Evolutionary conservation across 35 echinoderm and acorn worm species (phyloP).

Genomic region (Apostichopus parvimensis): DNA sequence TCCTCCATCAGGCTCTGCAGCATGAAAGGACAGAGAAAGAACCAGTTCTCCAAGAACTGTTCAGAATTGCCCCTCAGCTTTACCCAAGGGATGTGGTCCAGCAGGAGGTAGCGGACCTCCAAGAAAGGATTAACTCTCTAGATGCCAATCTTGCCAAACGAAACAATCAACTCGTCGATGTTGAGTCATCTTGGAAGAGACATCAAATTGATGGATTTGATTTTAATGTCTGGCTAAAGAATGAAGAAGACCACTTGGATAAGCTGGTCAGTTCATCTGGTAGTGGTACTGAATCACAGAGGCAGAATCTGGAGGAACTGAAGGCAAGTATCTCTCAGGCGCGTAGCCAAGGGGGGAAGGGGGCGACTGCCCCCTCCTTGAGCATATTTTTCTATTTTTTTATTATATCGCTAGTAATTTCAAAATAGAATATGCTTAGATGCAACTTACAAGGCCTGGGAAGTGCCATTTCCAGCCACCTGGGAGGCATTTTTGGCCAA

Average conservation of each 20-base stretch:
- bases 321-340: not conserved
- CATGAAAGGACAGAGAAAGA: conserved; percentile 9
- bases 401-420: too few relatives aligned
- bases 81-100: not conserved
- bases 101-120: not conserved
- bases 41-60: not conserved
- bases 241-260: not conserved
- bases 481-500: too few relatives aligned
- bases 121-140: not conserved
- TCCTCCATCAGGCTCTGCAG: not conserved
- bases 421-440: too few relatives aligned
- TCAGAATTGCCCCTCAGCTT: not conserved
- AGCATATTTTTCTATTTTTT: too few relatives aligned
- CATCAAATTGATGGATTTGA: not conserved
- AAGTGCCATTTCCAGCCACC: too few relatives aligned
- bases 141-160: not conserved
- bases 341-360: too few relatives aligned
- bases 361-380: too few relatives aligned
- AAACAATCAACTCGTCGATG: not conserved
- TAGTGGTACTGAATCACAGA: not conserved
- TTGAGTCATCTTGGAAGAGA: not conserved
- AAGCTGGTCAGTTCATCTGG: not conserved
- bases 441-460: too few relatives aligned
- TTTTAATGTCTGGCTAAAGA: conserved; percentile 1
- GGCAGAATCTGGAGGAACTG: not conserved